Evolutionary conservation across 1,140 invertebrate genomes (phyloP), one percentile per base, ranked within the genome.

Genomic region (Ctenoplectra terminalis): DNA sequence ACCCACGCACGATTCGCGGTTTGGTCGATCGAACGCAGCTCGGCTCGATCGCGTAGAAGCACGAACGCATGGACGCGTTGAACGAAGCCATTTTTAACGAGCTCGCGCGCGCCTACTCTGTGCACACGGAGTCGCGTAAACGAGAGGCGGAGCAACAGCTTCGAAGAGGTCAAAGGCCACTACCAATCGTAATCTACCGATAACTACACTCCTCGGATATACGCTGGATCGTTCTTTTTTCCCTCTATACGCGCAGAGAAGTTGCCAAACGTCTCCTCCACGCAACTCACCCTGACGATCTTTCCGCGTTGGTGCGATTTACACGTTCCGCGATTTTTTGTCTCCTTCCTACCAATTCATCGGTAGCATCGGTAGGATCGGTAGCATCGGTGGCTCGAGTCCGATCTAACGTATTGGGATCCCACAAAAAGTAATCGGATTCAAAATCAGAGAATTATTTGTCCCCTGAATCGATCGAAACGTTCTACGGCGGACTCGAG

Each of bases 1-100:
- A 86, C 90, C 91, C 87, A 91, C 92, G 89, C 90, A 70, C 66
- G 82, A 84, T 89, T 92, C 90, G 90, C 90, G 85, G 81, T 43
- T 60, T 40, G 31, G 29, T 26, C 31, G 43, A 74, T 6, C 31
- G n/a, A n/a, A n/a, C 29, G 13, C 6, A 50, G 31, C 29, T 37
- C 69, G 43, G 26, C 81, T 60, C 70, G 29, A 58, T 71, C 61
- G 63, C 37, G 54, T 40, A 23, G 11, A 43, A 48, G 29, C 4
- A 4, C 40, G 40, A 40, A 48, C 26, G 64, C 69, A 64, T 17
- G 29, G 6, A 54, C 34, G 69, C 20, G 20, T 17, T 6, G 66
- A 63, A 58, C 60, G 34, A 63, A 63, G 56, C 31, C 54, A 70
- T 79, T 83, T 78, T 81, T 76, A 83, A 83, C 78, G 85, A 69